A percentile compares a stretch with the other conserved stretches of the same genome.
Conservation (phyloP, 2,888 invertebrate species). For the Laspeyria flexula region DNA sequence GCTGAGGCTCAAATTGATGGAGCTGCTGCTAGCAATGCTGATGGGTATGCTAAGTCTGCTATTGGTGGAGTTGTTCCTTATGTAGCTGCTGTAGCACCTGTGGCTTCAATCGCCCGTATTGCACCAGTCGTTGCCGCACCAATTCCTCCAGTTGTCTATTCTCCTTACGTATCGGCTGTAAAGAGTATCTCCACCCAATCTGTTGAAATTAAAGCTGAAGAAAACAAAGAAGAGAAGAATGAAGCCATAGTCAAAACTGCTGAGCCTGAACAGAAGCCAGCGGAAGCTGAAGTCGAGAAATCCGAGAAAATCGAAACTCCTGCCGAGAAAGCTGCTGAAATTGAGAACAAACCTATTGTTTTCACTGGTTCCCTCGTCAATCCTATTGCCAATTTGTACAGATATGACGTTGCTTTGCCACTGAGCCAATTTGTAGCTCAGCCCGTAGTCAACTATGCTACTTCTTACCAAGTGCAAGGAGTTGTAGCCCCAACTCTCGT, state of each 20-base stretch:
- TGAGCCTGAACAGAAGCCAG: slow-evolving; percentile 23
- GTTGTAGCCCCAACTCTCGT: slow-evolving; percentile 29
- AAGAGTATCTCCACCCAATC: slow-evolving; percentile 17
- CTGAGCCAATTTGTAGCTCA: slow-evolving; percentile 22
- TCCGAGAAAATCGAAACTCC: slow-evolving; percentile 12
- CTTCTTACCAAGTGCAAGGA: slow-evolving; percentile 22
- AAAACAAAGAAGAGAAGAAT: slow-evolving; percentile 44
- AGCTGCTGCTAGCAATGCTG: slow-evolving; percentile 58
- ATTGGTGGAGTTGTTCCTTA: slow-evolving; percentile 34
- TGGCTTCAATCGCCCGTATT: slow-evolving; percentile 18
- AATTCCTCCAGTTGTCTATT: slow-evolving; percentile 35
- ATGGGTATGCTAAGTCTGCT: slow-evolving; percentile 53
- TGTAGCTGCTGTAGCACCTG: slow-evolving; percentile 20
- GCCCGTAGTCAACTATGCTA: slow-evolving; percentile 9
- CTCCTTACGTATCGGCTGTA: slow-evolving; percentile 18
- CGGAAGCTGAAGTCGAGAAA: slow-evolving; percentile 1
- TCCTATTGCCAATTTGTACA: slow-evolving; percentile 26
- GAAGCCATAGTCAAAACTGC: slow-evolving; percentile 32
- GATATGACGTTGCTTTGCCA: slow-evolving; percentile 31
- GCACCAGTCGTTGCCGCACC: slow-evolving; percentile 29
- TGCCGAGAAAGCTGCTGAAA: slow-evolving; percentile 12
- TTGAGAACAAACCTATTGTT: neutral
- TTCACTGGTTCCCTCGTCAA: slow-evolving; percentile 17
- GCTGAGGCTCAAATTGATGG: slow-evolving; percentile 71
- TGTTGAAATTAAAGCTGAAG: slow-evolving; percentile 28